Base-by-base conservation (phyloP, 1,140 invertebrate species). In the Globodera ellingtonae region DNA sequence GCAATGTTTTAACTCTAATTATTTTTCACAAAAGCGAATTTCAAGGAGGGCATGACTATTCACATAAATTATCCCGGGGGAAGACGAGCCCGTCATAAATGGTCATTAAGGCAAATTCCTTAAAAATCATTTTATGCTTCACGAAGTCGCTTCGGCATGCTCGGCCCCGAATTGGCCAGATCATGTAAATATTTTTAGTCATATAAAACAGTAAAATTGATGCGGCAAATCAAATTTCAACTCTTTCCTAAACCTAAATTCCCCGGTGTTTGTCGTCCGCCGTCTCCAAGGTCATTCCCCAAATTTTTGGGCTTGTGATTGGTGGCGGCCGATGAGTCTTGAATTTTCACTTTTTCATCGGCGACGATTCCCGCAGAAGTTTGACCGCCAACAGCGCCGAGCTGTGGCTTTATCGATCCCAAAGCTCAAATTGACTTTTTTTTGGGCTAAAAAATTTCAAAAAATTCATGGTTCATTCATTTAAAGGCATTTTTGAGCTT, bases 351-450 rank as follows among this genome's bases (percentile, higher is more conserved):
- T 62, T 62, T 62, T 62, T 62, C 56, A 5, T 18, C 56, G 13
- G 56, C 56, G 56, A 10, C 18, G 56, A 62, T 62, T 62, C 56
- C 18, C 56, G 56, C 56, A 10, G 56, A 62, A 62, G 56, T 62
- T 62, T 62, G 56, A 62, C 56, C 56, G 5, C 18, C 15, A 18
- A 10, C 52, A 15, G 5, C 67, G 67, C 67, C 67, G 46, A 70
- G 24, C 35, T 47, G 46, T 70, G 35, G 46, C 67, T 47, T 35
- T 35, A 47, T 47, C 35, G 67, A 70, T 35, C 10, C 46, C 67
- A 75, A 59, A 35, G 35, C 44, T 6, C 18, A 21, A 75, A 75
- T 65, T 65, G 35, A 70, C 21, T 62, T 66, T 52, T 50, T 44
- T 46, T 21, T 24, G 3, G 13, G 46, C 48, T 48, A 48, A 52